Base-by-base conservation (phyloP, 1,140 invertebrate species). In the Gryon sp. region DNA sequence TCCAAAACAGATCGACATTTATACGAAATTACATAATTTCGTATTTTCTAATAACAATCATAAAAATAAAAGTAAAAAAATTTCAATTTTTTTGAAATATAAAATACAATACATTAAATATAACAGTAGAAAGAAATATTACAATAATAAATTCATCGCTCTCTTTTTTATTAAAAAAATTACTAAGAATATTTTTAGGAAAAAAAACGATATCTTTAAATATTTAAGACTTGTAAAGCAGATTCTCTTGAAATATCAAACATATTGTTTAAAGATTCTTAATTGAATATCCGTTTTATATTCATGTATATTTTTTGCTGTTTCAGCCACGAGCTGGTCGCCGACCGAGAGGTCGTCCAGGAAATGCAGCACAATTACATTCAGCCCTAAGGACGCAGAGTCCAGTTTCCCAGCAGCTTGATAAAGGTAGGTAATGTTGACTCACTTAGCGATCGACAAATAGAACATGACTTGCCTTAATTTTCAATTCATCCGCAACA, bases 291-390 rank as follows among this genome's bases (percentile, higher is more conserved):
- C 22, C n/a, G 28, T 2, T 7, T 7, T 32, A 32, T n/a, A 6
- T 9, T 7, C 2, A 11, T 32, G n/a, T 32, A 2, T n/a, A 32
- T 55, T 1, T 60, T 78, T 76, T 16, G 59, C 9, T 72, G 48
- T 86, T 83, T 12, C 79, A 87, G 87, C 86, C 87, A 11, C 78
- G 86, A 83, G 78, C 81, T 12, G 86, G 86, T 60, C 83, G 86
- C 26, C 86, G 86, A 80, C 84, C 87, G 3, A 84, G 87, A 68
- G 84, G 86, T 75, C 86, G 87, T 48, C 86, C 87, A 20, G 86
- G 83, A 63, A 87, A 84, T 72, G 78, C 82, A 28, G 50, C 86
- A 8, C 85, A 87, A 36, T 59, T 86, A 18, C 83, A 84, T 53
- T 65, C 86, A 43, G 79, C 84, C 24, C 75, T 83, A 48, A 82